Evolutionary conservation across 1,140 invertebrate species (phyloP), one percentile per base, ranked within the genome.

Genomic region (Meteorus sp.): DNA sequence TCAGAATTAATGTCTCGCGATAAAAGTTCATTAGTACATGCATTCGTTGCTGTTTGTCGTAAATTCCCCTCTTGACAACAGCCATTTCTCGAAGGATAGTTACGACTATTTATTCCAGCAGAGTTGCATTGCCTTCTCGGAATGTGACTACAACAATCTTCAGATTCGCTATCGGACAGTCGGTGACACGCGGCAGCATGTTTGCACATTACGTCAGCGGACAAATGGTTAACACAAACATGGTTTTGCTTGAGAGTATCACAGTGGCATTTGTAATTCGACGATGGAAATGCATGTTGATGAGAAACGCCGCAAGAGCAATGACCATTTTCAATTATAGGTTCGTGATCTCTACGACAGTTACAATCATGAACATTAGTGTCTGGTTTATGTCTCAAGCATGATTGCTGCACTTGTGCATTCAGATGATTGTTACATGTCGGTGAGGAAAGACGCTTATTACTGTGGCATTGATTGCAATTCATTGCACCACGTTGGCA

Each of bases 321-420:
- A 13, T 29, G 45, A 7, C 17, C 31, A 19, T 48, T 31, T 19
- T 48, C 45, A 5, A 11, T 19, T 8, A n/a, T 29, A 9, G 23
- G 17, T 11, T 17, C 27, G 17, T 48, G 13, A 17, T 50, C 33
- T 17, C 27, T 52, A 8, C 17, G 9, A 20, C 27, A 52, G 11
- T 22, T 54, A 33, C 59, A 69, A 22, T 56, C 60, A 23, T 50
- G 56, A 17, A 62, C 61, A 23, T 63, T 60, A 1, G 50, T 19
- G 4, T 60, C 54, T 3, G 25, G 4, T 44, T 57, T 50, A 7
- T 57, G 62, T 22, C 54, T 25, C 23, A 64, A 70, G 57, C 64
- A 70, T 41, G 56, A 66, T 60, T 39, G 56, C 51, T 72, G 67
- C 25, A 61, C 57, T 56, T 57, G 60, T 2, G 53, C 48, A 59